Base-by-base conservation (phyloP, 2,113 vertebrate genomes). In the Ciconia maguari region DNA sequence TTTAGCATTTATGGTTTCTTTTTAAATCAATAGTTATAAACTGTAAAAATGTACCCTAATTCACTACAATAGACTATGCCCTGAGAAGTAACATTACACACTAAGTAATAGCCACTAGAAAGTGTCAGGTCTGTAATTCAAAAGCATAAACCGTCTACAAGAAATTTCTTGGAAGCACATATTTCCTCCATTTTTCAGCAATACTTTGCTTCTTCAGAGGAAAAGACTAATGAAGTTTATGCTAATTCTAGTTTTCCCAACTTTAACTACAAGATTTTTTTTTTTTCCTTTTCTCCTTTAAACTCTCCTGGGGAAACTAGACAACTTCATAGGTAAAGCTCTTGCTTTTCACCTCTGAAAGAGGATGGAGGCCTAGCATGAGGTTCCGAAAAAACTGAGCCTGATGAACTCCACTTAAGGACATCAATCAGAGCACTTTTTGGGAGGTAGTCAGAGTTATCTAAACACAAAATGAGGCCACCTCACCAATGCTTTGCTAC, bases 81-180 rank as follows among this genome's bases (percentile, higher is more conserved):
- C 98, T 98, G 98, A 98, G 98, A 97, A 98, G 77, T 95, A 97
- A 89, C 34, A 90, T 69, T 96, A 94, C 24, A 91, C n/a, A 89
- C 82, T 93, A 94, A 93, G 79, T 76, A 91, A 94, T 95, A 94
- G 92, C 81, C 82, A 83, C 71, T 93, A 91, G 80, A 61, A 97
- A 92, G 82, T 71, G 46, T 93, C 91, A 96, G 88, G 82, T 90
- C 92, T 94, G 66, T 78, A 93, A 36, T 44, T 89, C 52, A 72
- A 95, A 97, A 97, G 90, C 80, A 72, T 85, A 86, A 93, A 78
- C 51, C 89, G 54, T 49, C 72, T 80, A 94, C 32, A 94, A 55
- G 34, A 71, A 95, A 96, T 85, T 96, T 95, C 51, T 92, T 96
- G 88, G 94, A 97, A 95, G 80, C 92, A 96, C 58, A 3, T 71